Percentiles rank a stretch among this genome's conserved stretches.
Evolutionary conservation across 2,888 invertebrate genomes (phyloP).

Genomic region (Scaptomyza polygonia): DNA sequence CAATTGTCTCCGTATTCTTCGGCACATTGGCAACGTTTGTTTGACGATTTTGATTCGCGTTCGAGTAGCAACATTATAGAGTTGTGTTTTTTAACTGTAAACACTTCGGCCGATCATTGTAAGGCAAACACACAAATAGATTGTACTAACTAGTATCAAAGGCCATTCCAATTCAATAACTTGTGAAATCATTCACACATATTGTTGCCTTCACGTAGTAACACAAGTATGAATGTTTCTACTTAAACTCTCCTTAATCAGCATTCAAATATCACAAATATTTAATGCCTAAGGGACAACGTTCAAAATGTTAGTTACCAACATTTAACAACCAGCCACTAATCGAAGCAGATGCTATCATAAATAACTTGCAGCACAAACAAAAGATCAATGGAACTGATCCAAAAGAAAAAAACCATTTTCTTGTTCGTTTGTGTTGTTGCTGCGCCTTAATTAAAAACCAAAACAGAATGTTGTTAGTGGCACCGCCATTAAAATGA

Average conservation of each 20-base stretch:
- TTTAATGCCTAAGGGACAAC: conserved; percentile 1
- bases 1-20: not conserved
- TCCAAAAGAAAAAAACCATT: not conserved
- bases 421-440: conserved; percentile 14
- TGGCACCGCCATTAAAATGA: conserved; percentile 55
- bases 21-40: too few species aligned
- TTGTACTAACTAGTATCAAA: not conserved
- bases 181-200: not conserved
- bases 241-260: not conserved
- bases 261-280: not conserved
- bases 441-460: conserved; percentile 65
- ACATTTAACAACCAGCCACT: conserved; percentile 53
- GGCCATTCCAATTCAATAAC: not conserved
- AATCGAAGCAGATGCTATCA: conserved; percentile 50
- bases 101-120: not conserved
- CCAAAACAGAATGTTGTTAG: conserved; percentile 66
- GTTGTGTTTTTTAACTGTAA: too few species aligned
- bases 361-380: conserved; percentile 50
- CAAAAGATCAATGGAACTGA: conserved; percentile 58
- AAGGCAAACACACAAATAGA: not conserved
- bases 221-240: too few species aligned
- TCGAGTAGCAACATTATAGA: too few species aligned
- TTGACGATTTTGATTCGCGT: not conserved
- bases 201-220: too few species aligned
- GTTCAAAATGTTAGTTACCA: conserved; percentile 37